Conservation (phyloP, 2,797 vertebrate species). For the Etheostoma perlongum region DNA sequence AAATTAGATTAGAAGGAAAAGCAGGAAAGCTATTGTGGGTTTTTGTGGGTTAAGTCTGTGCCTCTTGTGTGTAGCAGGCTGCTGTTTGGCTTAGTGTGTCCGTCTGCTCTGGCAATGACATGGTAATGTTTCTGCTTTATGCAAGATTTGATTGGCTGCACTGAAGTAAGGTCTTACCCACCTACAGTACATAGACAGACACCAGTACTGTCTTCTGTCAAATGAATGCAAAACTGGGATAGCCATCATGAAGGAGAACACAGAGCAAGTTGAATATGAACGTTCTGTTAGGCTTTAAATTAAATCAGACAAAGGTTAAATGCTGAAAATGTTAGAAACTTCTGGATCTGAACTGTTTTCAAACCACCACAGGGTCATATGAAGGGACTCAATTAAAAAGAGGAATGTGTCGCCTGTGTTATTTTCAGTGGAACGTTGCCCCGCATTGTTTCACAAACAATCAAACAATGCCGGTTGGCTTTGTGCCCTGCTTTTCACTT, state of each 20-base stretch:
- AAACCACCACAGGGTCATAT: slow-evolving; percentile 49
- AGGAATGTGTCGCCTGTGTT: slow-evolving; percentile 82
- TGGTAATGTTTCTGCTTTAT: too few species aligned
- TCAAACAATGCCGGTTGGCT: slow-evolving; percentile 64
- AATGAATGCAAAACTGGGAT: background rate
- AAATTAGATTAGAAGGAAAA: background rate
- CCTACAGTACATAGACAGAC: background rate
- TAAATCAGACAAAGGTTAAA: background rate
- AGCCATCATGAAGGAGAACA: background rate
- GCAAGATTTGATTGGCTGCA: background rate
- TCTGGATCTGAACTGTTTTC: slow-evolving; percentile 63
- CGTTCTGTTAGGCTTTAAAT: background rate
- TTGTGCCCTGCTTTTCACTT: slow-evolving; percentile 51
- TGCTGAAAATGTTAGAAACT: slow-evolving; percentile 56
- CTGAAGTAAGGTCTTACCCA: background rate
- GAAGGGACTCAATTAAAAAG: slow-evolving; percentile 62
- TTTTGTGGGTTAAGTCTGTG: background rate
- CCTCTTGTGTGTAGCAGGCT: background rate
- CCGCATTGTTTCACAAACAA: slow-evolving; percentile 78
- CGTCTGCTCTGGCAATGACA: background rate
- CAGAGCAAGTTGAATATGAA: background rate
- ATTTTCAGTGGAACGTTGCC: slow-evolving; percentile 74
- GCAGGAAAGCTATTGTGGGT: background rate
- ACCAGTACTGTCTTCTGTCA: too few species aligned
- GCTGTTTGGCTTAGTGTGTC: background rate